Percentiles rank a stretch among this genome's conserved stretches.
phyloP scores from a whole-genome alignment of 2,888 invertebrate species.

The Melinaea menophilus region DNA sequence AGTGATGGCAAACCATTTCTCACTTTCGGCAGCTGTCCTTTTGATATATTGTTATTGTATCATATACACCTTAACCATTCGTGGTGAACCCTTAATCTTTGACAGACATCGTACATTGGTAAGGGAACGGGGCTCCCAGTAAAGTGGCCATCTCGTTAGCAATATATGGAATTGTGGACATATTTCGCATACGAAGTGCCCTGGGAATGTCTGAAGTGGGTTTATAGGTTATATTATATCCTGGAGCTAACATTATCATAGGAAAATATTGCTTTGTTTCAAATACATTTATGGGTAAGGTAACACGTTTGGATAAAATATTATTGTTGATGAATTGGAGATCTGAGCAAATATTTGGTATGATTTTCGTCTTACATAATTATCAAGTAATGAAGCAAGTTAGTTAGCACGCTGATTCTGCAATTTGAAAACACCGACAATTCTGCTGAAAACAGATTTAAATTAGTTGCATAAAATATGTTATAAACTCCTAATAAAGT shows the following conservation, averaged over 20 bases:
- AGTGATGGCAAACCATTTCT: constrained; percentile 47
- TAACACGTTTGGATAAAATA: not conserved
- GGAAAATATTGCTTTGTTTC: constrained; percentile 8
- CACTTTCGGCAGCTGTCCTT: constrained; percentile 52
- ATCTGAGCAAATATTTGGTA: too few relatives aligned
- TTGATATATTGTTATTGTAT: constrained; percentile 55
- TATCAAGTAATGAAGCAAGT: not conserved
- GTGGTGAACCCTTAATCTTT: constrained; percentile 27
- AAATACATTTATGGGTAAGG: not conserved
- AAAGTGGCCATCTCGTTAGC: constrained; percentile 31
- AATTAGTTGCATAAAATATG: constrained; percentile 24
- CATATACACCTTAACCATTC: constrained; percentile 38
- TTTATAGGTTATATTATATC: constrained; percentile 21
- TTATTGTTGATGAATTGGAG: not conserved
- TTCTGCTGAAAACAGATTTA: constrained; percentile 22
- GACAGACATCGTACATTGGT: constrained; percentile 7
- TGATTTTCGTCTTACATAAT: not conserved
- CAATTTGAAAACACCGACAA: constrained; percentile 13
- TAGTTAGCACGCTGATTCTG: not conserved
- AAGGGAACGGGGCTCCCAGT: constrained; percentile 22
- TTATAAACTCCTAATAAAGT: constrained; percentile 25
- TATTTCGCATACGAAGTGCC: constrained; percentile 39
- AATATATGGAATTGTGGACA: constrained; percentile 35
- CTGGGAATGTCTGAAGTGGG: constrained; percentile 33
- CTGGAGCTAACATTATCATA: constrained; percentile 10